These are phyloP conservation scores for Quadroppia sp. DNA, from an alignment of 2,888 invertebrate species.

Conservation along the genomic window DNA sequence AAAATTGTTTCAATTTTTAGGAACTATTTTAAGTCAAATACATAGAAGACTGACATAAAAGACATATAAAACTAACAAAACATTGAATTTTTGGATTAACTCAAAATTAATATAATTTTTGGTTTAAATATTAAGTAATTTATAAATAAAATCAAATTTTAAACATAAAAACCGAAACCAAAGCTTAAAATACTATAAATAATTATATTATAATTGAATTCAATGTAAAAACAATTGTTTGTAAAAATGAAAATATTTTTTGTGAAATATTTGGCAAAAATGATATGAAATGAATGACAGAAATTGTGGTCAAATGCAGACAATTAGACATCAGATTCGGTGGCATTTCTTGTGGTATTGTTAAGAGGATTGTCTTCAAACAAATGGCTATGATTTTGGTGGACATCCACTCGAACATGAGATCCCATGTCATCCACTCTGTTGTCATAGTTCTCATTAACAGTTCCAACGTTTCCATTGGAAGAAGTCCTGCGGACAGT, in stretches of 20 bases:
- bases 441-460: constrained; percentile 24
- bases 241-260: background rate
- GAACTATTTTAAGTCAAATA: background rate
- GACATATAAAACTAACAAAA: background rate
- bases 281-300: background rate
- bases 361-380: constrained; percentile 11
- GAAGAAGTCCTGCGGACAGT: constrained; percentile 13
- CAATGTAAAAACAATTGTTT: background rate
- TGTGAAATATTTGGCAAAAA: too few species aligned
- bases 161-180: background rate
- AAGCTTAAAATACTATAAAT: background rate
- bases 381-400: constrained; percentile 10
- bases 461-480: background rate
- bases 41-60: background rate
- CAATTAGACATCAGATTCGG: constrained; percentile 32
- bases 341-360: background rate
- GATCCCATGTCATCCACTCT: background rate
- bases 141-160: background rate
- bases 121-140: background rate
- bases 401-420: constrained; percentile 28
- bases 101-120: background rate
- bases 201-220: background rate
- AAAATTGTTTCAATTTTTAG: too few species aligned
- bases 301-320: background rate
- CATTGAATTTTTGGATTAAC: background rate